Base-by-base conservation (phyloP, 1,140 invertebrate genomes). In the Probaryconus sp. region DNA sequence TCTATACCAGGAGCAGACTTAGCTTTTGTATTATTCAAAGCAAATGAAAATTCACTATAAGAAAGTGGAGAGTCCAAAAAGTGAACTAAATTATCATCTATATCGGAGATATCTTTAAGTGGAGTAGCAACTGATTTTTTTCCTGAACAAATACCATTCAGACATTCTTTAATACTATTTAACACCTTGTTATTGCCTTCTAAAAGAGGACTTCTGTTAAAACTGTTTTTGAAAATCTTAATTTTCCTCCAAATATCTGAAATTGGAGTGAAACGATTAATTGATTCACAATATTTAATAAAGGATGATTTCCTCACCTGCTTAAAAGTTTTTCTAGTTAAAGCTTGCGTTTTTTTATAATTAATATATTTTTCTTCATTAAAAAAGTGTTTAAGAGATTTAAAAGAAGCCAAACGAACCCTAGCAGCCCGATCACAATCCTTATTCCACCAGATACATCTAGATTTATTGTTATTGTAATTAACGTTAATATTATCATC, bases 1-100 rank as follows among this genome's bases (percentile, higher is more conserved):
- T 77, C 75, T 0, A 45, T 0, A 1, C 69, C 75, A 9, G 70
- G 69, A 13, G 42, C 5, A 1, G 56, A 58, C 45, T 76, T 76
- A 0, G 60, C n/a, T 3, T 51, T 63, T 28, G 11, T 5, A 42
- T 43, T 51, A 24, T 38, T 10, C 3, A 51, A 7, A n/a, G 47
- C 58, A 31, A 14, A 26, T 24, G 42, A 11, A 10, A 63, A 5
- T 37, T 63, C 58, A 21, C 38, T 10, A 31, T 13, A 21, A 11
- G 45, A 50, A 16, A 51, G 13, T 0, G 24, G 35, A 13, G 0
- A 1, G 20, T 61, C 43, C 7, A 63, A 17, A 40, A 38, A 37
- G 4, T 17, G 9, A 37, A 20, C 6, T 9, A 20, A 11, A 40
- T 5, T 13, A 10, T 48, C 30, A 5, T 17, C 7, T 24, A 21